These are phyloP conservation scores for Xiphophorus couchianus DNA, from an alignment of 2,113 vertebrate species.

Conservation along the genomic window DNA sequence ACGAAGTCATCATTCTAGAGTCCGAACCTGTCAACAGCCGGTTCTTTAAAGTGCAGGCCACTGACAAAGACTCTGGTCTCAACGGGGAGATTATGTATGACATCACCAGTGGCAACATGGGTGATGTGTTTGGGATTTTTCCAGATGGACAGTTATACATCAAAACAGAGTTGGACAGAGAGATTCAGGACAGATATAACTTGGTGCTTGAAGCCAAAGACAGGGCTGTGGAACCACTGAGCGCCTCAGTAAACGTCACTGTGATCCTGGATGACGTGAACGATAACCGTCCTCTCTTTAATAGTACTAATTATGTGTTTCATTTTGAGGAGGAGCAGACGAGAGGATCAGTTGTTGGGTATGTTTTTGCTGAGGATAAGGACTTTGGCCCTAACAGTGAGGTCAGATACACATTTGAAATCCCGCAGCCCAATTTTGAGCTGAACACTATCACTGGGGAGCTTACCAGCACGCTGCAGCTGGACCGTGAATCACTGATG, in stretches of 20 bases:
- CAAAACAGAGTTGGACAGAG: constrained; percentile 94
- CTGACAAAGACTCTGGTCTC: constrained; percentile 91
- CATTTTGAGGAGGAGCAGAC: constrained; percentile 92
- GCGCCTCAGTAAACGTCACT: constrained; percentile 89
- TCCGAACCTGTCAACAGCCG: constrained; percentile 94
- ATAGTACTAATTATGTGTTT: constrained; percentile 97
- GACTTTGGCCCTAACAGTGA: constrained; percentile 93
- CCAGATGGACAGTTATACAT: constrained; percentile 97
- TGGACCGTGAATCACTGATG: constrained; percentile 94
- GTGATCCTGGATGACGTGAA: constrained; percentile 94
- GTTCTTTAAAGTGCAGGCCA: constrained; percentile 95
- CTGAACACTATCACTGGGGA: constrained; percentile 89
- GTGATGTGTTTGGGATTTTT: constrained; percentile 94
- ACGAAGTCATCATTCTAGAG: constrained; percentile 92
- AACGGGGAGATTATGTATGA: constrained; percentile 94
- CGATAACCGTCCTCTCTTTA: constrained; percentile 95
- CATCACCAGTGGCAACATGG: constrained; percentile 89
- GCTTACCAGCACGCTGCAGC: constrained; percentile 86
- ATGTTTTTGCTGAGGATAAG: constrained; percentile 90
- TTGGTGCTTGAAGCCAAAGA: constrained; percentile 90
- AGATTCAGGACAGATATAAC: constrained; percentile 90
- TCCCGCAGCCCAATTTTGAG: constrained; percentile 90
- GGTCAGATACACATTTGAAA: constrained; percentile 91
- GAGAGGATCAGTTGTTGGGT: constrained; percentile 88
- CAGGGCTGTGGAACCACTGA: constrained; percentile 91